Conservation (phyloP, 2,797 vertebrate species). For the Syndactyla subalaris region DNA sequence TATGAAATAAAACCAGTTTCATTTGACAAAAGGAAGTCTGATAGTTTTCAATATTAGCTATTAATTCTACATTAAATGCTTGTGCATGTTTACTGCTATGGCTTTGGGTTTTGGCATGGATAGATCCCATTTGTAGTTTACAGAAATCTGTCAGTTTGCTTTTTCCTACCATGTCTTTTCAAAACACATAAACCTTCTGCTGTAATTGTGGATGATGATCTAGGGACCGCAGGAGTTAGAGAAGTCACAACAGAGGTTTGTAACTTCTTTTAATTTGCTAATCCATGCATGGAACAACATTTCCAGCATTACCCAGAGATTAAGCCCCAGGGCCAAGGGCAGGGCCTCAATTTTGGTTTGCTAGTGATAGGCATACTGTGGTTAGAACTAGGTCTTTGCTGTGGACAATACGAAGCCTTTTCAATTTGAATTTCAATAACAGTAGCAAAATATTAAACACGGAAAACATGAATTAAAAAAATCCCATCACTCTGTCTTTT, state of each 20-base stretch:
- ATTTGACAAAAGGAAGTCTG: background rate
- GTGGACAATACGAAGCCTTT: slow-evolving; percentile 66
- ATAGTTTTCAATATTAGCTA: background rate
- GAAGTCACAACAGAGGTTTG: slow-evolving; percentile 47
- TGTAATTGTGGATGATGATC: slow-evolving; percentile 15
- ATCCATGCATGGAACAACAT: slow-evolving; percentile 67
- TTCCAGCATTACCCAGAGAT: slow-evolving; percentile 67
- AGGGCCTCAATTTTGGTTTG: slow-evolving; percentile 76
- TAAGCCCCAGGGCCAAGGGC: slow-evolving; percentile 66
- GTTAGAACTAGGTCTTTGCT: slow-evolving; percentile 53
- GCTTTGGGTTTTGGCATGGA: background rate
- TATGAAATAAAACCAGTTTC: background rate
- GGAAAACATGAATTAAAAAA: slow-evolving; percentile 2
- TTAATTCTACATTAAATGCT: background rate
- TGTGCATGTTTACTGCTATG: background rate
- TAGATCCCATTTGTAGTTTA: background rate
- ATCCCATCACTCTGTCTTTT: background rate
- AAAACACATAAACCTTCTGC: background rate
- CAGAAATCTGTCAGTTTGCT: background rate
- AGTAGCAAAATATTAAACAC: slow-evolving; percentile 53
- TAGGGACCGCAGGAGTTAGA: slow-evolving; percentile 57
- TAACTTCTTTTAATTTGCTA: slow-evolving; percentile 72
- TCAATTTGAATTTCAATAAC: slow-evolving; percentile 73
- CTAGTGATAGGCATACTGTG: slow-evolving; percentile 42
- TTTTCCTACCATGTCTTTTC: background rate